Evolutionary conservation across 2,888 invertebrate species (phyloP), one percentile per base, ranked within the genome.

Genomic region (Lepidonotus clava): DNA sequence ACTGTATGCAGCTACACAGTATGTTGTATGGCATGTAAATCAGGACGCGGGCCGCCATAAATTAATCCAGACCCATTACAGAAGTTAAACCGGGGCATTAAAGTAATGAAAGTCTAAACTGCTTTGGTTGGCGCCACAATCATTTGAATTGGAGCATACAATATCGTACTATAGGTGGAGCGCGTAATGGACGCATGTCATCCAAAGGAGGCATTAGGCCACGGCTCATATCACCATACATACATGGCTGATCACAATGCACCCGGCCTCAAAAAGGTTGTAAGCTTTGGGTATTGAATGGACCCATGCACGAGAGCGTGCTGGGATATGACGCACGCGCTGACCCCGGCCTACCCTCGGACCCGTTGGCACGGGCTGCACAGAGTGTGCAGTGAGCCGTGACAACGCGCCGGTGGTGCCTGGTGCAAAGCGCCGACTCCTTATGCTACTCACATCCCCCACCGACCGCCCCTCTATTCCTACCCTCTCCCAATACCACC

Each of bases 401-500:
- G 28, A 32, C 61, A 2, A 28, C 2, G n/a, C 28, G 61, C n/a
- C n/a, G n/a, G n/a, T n/a, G n/a, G n/a, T n/a, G n/a, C 28, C 61
- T 61, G 61, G 11, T 61, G 28, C 61, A 4, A 61, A 61, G 61
- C 61, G 28, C 11, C 61, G 28, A 32, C 61, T 24, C 61, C 61
- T 61, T 61, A 61, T 61, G 28, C 61, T 61, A 61, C 61, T 61
- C 61, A n/a, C n/a, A n/a, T n/a, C n/a, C n/a, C n/a, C n/a, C n/a
- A n/a, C n/a, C n/a, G n/a, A n/a, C n/a, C n/a, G n/a, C n/a, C n/a
- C 61, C 28, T 14, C 61, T 61, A 24, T 61, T n/a, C 56, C 61
- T 11, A 5, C 61, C 61, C 61, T 1, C 28, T 2, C 61, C 1
- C 61, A 61, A 32, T 61, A 61, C 61, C 1, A 61, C 61, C 24